Base-by-base conservation (phyloP, 1,140 invertebrate genomes). In the Paracyclopina nana region DNA sequence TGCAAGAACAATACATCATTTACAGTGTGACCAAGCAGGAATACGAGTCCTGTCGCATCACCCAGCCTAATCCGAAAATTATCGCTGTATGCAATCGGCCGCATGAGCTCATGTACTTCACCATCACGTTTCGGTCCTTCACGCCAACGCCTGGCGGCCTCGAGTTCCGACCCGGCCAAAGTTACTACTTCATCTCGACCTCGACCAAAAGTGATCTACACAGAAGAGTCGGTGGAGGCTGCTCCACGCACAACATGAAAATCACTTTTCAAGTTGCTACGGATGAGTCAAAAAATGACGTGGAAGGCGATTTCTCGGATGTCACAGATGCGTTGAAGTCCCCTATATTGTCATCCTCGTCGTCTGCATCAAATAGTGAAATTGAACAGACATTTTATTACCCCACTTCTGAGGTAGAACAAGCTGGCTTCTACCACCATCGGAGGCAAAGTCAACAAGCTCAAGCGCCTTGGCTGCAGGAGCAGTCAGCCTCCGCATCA, bases 41-140 rank as follows among this genome's bases (percentile, higher is more conserved):
- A 62, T 91, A 91, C 61, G 85, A 91, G 66, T 86, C 83, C 57
- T 92, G 87, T 70, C 76, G 85, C 59, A 90, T 92, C 72, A 90
- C 83, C 41, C 87, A 88, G 71, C 80, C 82, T 16, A 84, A 80
- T 70, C 83, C 86, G 28, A 72, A 84, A 55, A 82, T 87, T 59
- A 90, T 92, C 68, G 86, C 86, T 54, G 79, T 90, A 62, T 92
- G 87, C 75, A 83, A 92, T 73, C 91, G 91, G 63, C 86, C 86
- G 48, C 77, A 82, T 67, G 86, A 82, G 67, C 70, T 84, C 60
- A 85, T 88, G 81, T 91, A 86, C 70, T 90, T 91, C 72, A 91
- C 87, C 48, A 90, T 92, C 63, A 91, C 87, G 54, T 92, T 92
- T 70, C 75, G 87, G 64, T 85, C 86, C 60, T 92, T 91, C 67